phyloP scores from a whole-genome alignment of 2,888 invertebrate genomes.

The Tolmerus cingulatus region DNA sequence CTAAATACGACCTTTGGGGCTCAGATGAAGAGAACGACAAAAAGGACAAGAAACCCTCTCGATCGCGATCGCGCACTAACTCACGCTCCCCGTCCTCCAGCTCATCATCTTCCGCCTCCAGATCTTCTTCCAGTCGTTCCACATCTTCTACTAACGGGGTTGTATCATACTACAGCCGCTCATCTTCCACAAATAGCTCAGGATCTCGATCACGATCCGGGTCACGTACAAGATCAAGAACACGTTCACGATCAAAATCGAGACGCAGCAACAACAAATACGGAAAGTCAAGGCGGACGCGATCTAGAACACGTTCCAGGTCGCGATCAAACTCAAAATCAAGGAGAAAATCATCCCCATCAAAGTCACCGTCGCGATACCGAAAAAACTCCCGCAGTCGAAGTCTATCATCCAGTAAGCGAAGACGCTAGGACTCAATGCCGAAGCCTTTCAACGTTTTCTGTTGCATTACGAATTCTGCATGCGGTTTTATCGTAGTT shows the following conservation, averaged over 20 bases:
- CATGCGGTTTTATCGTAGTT: slow-evolving; percentile 17
- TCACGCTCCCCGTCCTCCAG: slow-evolving; percentile 54
- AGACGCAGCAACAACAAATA: slow-evolving; percentile 49
- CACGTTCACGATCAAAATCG: slow-evolving; percentile 51
- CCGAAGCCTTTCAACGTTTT: background rate
- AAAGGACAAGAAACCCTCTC: slow-evolving; percentile 28
- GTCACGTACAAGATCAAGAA: slow-evolving; percentile 42
- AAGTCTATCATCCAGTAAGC: slow-evolving; percentile 46
- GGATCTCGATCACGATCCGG: background rate
- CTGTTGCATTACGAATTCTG: background rate
- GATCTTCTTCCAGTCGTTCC: slow-evolving; percentile 34
- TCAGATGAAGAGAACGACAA: slow-evolving; percentile 66
- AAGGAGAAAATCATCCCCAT: slow-evolving; percentile 38
- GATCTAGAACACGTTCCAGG: slow-evolving; percentile 49
- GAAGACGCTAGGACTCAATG: slow-evolving; percentile 47
- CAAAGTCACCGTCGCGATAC: slow-evolving; percentile 47
- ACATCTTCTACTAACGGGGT: background rate
- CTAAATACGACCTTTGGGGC: slow-evolving; percentile 82
- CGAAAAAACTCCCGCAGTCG: slow-evolving; percentile 49
- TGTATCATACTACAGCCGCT: background rate
- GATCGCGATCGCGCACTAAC: slow-evolving; percentile 38
- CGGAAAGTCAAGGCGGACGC: slow-evolving; percentile 38
- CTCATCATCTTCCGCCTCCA: slow-evolving; percentile 16
- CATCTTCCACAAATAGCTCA: background rate
- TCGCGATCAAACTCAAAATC: slow-evolving; percentile 50